Evolutionary conservation across 2,888 invertebrate genomes (phyloP).

Genomic region (Hypena proboscidalis): DNA sequence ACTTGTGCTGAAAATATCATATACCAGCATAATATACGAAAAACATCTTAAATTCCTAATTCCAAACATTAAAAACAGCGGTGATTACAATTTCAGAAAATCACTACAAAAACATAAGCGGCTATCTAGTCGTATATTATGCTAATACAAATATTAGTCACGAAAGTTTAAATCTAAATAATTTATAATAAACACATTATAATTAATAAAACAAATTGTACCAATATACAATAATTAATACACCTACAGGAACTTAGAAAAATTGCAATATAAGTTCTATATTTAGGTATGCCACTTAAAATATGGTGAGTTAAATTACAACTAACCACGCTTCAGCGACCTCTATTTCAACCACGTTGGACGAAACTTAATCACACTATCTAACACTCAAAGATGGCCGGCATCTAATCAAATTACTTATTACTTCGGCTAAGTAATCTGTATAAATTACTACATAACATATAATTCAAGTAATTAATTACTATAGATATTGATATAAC

Average conservation of each 20-base stretch:
- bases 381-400: too few relatives aligned
- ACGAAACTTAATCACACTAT: slow-evolving; percentile 65
- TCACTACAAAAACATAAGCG: slow-evolving; percentile 24
- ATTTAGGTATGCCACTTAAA: slow-evolving; percentile 84
- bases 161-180: slow-evolving; percentile 77
- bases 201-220: slow-evolving; percentile 82
- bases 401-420: too few relatives aligned
- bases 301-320: slow-evolving; percentile 66
- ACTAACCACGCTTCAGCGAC: slow-evolving; percentile 58
- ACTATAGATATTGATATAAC: too few relatives aligned
- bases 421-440: too few relatives aligned
- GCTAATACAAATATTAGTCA: slow-evolving; percentile 69
- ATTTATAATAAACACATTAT: slow-evolving; percentile 82
- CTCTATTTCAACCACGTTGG: slow-evolving; percentile 50
- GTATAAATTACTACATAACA: too few relatives aligned
- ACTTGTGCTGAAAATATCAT: slow-evolving; percentile 79
- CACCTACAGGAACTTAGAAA: slow-evolving; percentile 85
- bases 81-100: slow-evolving; percentile 14
- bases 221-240: slow-evolving; percentile 83
- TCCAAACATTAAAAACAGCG: slow-evolving; percentile 24
- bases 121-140: slow-evolving; percentile 57
- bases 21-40: slow-evolving; percentile 69
- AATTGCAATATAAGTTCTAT: slow-evolving; percentile 85
- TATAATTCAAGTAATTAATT: too few relatives aligned
- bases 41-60: slow-evolving; percentile 29